Evolutionary conservation across 1,140 invertebrate genomes (phyloP).

Genomic region (Gonioctena quinquepunctata): DNA sequence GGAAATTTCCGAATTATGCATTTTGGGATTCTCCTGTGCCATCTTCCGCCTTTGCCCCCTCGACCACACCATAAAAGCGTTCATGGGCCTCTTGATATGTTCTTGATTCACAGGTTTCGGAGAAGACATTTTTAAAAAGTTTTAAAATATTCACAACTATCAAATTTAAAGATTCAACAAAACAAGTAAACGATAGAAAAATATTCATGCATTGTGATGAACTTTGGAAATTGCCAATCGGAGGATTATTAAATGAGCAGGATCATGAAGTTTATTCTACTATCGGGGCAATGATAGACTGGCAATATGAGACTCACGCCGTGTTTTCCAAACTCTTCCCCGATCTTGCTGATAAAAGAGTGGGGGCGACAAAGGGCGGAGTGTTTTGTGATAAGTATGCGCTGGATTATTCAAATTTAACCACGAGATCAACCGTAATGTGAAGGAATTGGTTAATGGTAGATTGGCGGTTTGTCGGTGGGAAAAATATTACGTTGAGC

Average conservation of each 20-base stretch:
- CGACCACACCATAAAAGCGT: constrained; percentile 94
- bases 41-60: constrained; percentile 89
- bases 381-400: constrained; percentile 16
- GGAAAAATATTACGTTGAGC: background rate
- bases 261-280: background rate
- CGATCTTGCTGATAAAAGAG: constrained; percentile 33
- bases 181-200: background rate
- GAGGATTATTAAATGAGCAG: background rate
- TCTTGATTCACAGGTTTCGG: constrained; percentile 59
- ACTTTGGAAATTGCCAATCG: background rate
- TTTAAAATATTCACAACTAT: background rate
- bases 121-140: constrained; percentile 44
- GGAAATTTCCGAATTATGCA: constrained; percentile 96
- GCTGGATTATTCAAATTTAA: constrained; percentile 35
- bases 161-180: background rate
- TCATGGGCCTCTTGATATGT: constrained; percentile 90
- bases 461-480: constrained; percentile 13
- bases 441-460: constrained; percentile 15
- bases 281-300: constrained; percentile 23
- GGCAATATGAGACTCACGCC: constrained; percentile 24
- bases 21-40: constrained; percentile 97
- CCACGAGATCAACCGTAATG: constrained; percentile 15
- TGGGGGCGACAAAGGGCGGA: constrained; percentile 30
- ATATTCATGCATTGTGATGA: too few relatives aligned
- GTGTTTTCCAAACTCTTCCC: constrained; percentile 37